These are phyloP conservation scores for Syngnathus floridae DNA, from an alignment of 2,113 vertebrate genomes.

Conservation along the genomic window DNA sequence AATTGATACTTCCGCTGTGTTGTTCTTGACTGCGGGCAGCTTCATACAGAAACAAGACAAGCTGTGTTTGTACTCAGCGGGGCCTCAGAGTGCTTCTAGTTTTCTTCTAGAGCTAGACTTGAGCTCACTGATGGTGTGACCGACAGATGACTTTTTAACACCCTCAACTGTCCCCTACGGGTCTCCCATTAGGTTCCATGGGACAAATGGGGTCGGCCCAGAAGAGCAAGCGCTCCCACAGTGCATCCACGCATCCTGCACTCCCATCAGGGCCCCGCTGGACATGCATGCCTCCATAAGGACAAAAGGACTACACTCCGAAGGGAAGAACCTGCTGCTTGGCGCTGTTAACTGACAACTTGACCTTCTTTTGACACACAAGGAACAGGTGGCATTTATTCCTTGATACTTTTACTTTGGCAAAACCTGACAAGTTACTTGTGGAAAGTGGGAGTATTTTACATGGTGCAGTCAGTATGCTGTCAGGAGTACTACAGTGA, in stretches of 20 bases:
- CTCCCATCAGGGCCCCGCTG: constrained; percentile 83
- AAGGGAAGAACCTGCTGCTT: constrained; percentile 91
- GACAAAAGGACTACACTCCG: constrained; percentile 95
- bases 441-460: background rate
- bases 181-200: constrained; percentile 87
- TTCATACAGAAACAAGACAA: constrained; percentile 12
- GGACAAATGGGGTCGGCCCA: constrained; percentile 84
- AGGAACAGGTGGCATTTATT: constrained; percentile 65
- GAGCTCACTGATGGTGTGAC: constrained; percentile 24
- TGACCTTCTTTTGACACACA: constrained; percentile 32
- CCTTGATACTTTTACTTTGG: background rate
- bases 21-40: constrained; percentile 37
- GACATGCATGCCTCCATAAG: constrained; percentile 80
- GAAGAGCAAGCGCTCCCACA: constrained; percentile 85
- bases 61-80: constrained; percentile 32
- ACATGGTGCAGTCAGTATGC: constrained; percentile 12
- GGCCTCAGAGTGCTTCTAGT: constrained; percentile 2
- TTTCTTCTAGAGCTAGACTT: constrained; percentile 29
- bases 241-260: constrained; percentile 77
- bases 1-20: constrained; percentile 34
- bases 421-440: background rate
- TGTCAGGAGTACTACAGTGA: background rate
- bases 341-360: constrained; percentile 83
- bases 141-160: constrained; percentile 63
- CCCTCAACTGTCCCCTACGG: constrained; percentile 77